phyloP scores from a whole-genome alignment of 2,113 vertebrate genomes.

The Hucho hucho region DNA sequence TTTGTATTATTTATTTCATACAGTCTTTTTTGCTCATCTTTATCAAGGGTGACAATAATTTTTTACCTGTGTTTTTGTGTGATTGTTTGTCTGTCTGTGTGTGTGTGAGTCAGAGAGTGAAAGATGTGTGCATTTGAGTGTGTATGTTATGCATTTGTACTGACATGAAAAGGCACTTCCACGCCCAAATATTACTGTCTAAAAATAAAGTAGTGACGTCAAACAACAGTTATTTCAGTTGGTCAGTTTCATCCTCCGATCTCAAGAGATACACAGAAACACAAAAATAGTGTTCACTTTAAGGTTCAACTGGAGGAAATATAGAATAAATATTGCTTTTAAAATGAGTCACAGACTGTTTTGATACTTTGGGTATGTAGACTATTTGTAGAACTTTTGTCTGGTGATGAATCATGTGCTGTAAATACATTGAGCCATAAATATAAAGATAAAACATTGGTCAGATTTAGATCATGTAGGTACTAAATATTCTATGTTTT shows the following conservation, averaged over 20 bases:
- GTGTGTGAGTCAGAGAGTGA: too few species aligned
- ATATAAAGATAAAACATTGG: too few species aligned
- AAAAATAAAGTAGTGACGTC: conserved; percentile 89
- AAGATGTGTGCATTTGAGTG: conserved; percentile 35
- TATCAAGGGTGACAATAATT: too few species aligned
- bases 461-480: too few species aligned
- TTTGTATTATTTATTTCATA: too few species aligned
- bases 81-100: too few species aligned
- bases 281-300: conserved; percentile 78
- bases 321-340: conserved; percentile 13
- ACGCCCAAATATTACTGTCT: conserved; percentile 81
- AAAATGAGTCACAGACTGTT: conserved; percentile 14
- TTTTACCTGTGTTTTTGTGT: too few species aligned
- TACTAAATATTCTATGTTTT: too few species aligned
- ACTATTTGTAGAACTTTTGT: not conserved
- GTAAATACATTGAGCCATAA: too few species aligned
- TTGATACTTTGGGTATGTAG: not conserved
- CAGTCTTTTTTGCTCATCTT: too few species aligned
- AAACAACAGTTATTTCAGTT: conserved; percentile 79
- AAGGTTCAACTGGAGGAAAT: conserved; percentile 32
- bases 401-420: not conserved
- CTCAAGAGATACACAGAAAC: conserved; percentile 71
- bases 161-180: conserved; percentile 82
- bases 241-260: conserved; percentile 78
- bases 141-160: conserved; percentile 65